Evolutionary conservation across 2,797 vertebrate species (phyloP).

Genomic region (Sebastes iracundus): DNA sequence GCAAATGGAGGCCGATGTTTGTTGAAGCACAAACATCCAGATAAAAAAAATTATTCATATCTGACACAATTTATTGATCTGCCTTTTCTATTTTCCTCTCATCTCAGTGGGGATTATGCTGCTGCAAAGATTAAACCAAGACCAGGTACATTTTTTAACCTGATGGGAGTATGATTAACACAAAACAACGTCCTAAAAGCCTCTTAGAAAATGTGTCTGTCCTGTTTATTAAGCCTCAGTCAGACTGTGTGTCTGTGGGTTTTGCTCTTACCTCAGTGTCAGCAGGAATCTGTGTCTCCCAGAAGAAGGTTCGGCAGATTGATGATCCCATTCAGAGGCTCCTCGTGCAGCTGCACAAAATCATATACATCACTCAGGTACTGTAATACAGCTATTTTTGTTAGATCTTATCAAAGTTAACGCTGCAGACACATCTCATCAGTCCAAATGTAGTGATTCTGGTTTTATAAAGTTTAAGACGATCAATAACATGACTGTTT

Average conservation of each 20-base stretch:
- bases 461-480: background rate
- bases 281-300: slow-evolving; percentile 89
- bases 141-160: slow-evolving; percentile 79
- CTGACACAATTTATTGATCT: background rate
- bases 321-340: slow-evolving; percentile 91
- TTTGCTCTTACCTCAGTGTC: slow-evolving; percentile 71
- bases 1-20: background rate
- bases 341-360: slow-evolving; percentile 91
- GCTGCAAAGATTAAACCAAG: slow-evolving; percentile 77
- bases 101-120: slow-evolving; percentile 57
- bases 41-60: background rate
- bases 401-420: background rate
- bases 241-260: background rate
- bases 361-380: slow-evolving; percentile 92
- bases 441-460: background rate
- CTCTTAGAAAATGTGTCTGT: background rate
- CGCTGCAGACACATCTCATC: background rate
- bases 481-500: background rate
- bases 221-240: background rate
- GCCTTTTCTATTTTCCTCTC: background rate
- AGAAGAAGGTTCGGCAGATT: slow-evolving; percentile 90
- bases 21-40: background rate
- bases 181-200: slow-evolving; percentile 3
- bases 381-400: background rate
- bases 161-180: background rate